Conservation (phyloP, 2,888 invertebrate species). For the Thumatha senex region DNA sequence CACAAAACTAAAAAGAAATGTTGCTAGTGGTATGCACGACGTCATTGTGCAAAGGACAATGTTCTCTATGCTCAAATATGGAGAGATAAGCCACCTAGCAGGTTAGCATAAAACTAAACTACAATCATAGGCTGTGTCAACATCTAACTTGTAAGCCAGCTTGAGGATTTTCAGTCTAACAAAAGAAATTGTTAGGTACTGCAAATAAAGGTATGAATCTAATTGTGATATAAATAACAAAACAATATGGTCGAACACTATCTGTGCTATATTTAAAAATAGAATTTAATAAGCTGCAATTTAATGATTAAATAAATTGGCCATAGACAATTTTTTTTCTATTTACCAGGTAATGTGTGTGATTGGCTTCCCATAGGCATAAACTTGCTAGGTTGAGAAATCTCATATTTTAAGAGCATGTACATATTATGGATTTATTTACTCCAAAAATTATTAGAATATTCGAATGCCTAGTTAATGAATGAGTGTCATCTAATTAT, state of each 20-base stretch:
- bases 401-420: slow-evolving; percentile 59
- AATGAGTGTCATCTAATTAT: slow-evolving; percentile 43
- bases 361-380: slow-evolving; percentile 2
- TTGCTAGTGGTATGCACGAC: slow-evolving; percentile 75
- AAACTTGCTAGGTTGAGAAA: slow-evolving; percentile 60
- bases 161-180: slow-evolving; percentile 8
- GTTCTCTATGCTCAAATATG: slow-evolving; percentile 76
- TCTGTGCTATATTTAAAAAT: neutral
- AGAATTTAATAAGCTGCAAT: too few relatives aligned
- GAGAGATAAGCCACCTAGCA: slow-evolving; percentile 70
- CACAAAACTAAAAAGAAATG: slow-evolving; percentile 85
- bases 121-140: slow-evolving; percentile 10
- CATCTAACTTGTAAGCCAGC: slow-evolving; percentile 4
- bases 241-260: neutral
- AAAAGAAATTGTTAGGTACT: slow-evolving; percentile 2
- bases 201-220: neutral
- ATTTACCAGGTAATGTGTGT: too few relatives aligned
- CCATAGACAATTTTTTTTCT: slow-evolving; percentile 1
- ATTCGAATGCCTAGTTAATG: slow-evolving; percentile 40
- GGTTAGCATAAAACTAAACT: slow-evolving; percentile 36
- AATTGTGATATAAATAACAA: neutral
- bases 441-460: slow-evolving; percentile 70
- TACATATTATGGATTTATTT: slow-evolving; percentile 64
- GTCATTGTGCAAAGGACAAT: slow-evolving; percentile 67
- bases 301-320: neutral